Evolutionary conservation across 2,888 invertebrate species (phyloP), one percentile per base, ranked within the genome.

Genomic region (Celastrina argiolus): DNA sequence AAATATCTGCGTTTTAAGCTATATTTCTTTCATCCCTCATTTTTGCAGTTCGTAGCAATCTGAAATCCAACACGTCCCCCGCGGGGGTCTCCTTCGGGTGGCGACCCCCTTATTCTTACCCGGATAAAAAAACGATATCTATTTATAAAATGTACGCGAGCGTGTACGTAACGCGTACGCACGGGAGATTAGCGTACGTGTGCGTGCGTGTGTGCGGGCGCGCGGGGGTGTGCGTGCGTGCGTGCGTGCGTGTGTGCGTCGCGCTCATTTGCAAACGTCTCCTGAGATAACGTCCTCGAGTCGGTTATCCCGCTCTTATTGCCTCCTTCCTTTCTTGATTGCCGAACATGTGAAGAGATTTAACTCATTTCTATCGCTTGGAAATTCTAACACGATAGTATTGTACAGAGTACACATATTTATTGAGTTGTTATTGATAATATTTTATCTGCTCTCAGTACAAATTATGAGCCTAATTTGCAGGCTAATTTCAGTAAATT

Each of bases 21-120:
- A 92, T 92, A 92, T 92, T 92, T 92, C 92, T 92, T 92, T 92
- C 92, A 92, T 92, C 92, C 92, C 92, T 92, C 92, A 92, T 92
- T 92, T 92, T 92, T 92, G 92, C 91, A 92, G 92, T 91, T 91
- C 90, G 91, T 90, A 91, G 92, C 91, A 91, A 92, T 92, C 92
- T 91, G 91, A 89, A 91, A 90, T 88, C 91, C 91, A 89, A 89
- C 89, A 90, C 91, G 90, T 88, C 91, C 88, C 90, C 89, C 87
- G 85, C 86, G 81, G 87, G 85, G 88, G 83, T 78, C 82, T 82
- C 81, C 84, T 82, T 73, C 74, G 78, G 85, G 87, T 87, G 84
- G 87, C 84, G 81, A 79, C 83, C 84, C 85, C 88, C 86, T 84
- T 78, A 88, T 89, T 90, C 91, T 89, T 89, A 85, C 88, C 85